Evolutionary conservation across 1,140 invertebrate genomes (phyloP).

Genomic region (Condylostylus longicornis): DNA sequence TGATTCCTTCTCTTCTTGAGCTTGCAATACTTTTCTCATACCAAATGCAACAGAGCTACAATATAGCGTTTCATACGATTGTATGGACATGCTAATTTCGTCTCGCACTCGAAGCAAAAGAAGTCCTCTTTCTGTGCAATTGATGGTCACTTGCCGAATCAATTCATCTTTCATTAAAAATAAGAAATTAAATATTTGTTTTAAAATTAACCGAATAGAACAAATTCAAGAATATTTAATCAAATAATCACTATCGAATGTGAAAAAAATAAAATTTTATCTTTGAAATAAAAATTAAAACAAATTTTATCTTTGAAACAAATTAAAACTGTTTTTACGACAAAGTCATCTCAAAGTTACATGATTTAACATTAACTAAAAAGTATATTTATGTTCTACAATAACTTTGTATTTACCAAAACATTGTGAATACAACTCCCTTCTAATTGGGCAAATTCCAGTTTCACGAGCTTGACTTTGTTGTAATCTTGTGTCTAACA

Average conservation of each 20-base stretch:
- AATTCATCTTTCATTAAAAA: slow-evolving; percentile 88
- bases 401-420: slow-evolving; percentile 55
- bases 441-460: slow-evolving; percentile 86
- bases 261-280: background rate
- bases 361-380: too few species aligned
- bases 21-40: slow-evolving; percentile 90
- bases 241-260: too few species aligned
- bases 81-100: slow-evolving; percentile 90
- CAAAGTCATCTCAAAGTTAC: too few species aligned
- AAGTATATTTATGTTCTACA: background rate
- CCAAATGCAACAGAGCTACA: slow-evolving; percentile 96
- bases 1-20: slow-evolving; percentile 47
- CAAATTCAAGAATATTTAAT: too few species aligned
- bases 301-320: too few species aligned
- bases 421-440: slow-evolving; percentile 90
- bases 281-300: background rate
- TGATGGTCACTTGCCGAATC: slow-evolving; percentile 89
- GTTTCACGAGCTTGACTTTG: slow-evolving; percentile 87
- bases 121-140: slow-evolving; percentile 92
- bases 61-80: slow-evolving; percentile 85
- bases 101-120: slow-evolving; percentile 81
- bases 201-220: too few species aligned
- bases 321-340: too few species aligned
- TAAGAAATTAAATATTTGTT: background rate
- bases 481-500: slow-evolving; percentile 79